A percentile compares a stretch with the other conserved stretches of the same genome.
Conservation (phyloP, 2,797 vertebrate species). For the Hydrophis major region DNA sequence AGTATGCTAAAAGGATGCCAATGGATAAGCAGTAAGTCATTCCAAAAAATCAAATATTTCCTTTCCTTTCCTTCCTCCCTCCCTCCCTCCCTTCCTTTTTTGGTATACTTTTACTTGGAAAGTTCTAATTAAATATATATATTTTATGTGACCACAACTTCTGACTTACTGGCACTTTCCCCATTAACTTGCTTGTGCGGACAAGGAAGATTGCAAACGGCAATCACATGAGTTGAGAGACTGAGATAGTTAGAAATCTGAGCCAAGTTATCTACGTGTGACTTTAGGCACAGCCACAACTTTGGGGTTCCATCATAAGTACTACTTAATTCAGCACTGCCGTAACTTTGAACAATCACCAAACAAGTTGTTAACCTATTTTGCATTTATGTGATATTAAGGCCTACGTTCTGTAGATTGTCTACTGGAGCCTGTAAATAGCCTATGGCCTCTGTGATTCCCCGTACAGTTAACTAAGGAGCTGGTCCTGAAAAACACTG, state of each 20-base stretch:
- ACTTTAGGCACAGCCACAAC: neutral
- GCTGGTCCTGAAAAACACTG: neutral
- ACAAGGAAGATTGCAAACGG: neutral
- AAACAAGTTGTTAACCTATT: neutral
- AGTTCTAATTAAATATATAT: neutral
- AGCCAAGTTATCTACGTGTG: neutral
- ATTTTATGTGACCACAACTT: neutral
- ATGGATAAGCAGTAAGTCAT: neutral
- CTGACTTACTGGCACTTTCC: neutral
- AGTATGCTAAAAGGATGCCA: neutral
- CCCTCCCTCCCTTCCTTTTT: neutral
- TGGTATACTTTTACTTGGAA: neutral
- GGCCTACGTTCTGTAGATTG: neutral
- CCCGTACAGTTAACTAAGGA: neutral
- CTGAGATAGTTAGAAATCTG: neutral
- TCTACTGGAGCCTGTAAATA: neutral
- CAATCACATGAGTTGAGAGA: neutral
- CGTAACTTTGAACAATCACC: neutral
- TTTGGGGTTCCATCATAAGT: neutral
- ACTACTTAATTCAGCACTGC: neutral
- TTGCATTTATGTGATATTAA: neutral
- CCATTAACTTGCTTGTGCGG: neutral
- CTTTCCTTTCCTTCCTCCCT: too few species aligned
- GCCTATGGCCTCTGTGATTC: neutral
- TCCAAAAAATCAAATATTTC: neutral